Evolutionary conservation across 2,888 invertebrate genomes (phyloP).

Genomic region (Slavum lentiscoides): DNA sequence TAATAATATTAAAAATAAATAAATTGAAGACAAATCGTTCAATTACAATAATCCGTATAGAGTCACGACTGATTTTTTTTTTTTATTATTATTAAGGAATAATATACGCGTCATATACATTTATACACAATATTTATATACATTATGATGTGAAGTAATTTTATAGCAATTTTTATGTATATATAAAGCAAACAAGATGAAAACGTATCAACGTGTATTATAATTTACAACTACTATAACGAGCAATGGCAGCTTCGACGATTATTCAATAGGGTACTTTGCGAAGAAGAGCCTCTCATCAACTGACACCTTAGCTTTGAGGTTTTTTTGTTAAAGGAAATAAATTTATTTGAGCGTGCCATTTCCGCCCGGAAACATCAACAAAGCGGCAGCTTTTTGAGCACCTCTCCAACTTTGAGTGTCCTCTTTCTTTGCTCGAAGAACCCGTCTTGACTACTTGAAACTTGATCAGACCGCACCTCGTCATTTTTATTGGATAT

Average conservation of each 20-base stretch:
- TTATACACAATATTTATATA: not conserved
- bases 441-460: constrained; percentile 48
- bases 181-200: constrained; percentile 40
- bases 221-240: constrained; percentile 10
- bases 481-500: constrained; percentile 37
- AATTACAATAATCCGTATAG: not conserved
- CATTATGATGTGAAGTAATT: constrained; percentile 12
- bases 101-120: not conserved
- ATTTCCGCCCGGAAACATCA: constrained; percentile 50
- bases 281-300: constrained; percentile 50
- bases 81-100: not conserved
- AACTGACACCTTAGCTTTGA: constrained; percentile 51
- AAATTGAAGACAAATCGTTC: not conserved
- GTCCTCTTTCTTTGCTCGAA: constrained; percentile 51
- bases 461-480: constrained; percentile 43
- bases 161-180: constrained; percentile 1
- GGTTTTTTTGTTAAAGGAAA: constrained; percentile 51
- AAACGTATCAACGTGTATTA: constrained; percentile 42
- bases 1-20: not conserved
- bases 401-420: constrained; percentile 51
- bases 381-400: constrained; percentile 52
- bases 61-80: not conserved
- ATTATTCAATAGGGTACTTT: constrained; percentile 53
- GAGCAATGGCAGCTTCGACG: constrained; percentile 41
- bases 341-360: constrained; percentile 52